Evolutionary conservation across 2,797 vertebrate genomes (phyloP).

Genomic region (Acropternis orthonyx): DNA sequence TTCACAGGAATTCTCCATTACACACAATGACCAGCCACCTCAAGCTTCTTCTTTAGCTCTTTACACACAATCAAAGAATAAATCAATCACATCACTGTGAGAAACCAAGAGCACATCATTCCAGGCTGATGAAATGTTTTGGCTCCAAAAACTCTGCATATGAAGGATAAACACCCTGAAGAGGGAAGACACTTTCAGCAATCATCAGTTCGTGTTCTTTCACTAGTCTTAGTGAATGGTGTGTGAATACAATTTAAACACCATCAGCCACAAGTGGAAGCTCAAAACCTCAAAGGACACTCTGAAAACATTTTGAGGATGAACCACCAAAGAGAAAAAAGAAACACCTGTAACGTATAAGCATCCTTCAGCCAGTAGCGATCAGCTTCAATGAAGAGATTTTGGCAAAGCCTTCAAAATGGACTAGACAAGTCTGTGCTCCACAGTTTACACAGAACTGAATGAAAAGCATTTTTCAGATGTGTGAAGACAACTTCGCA

Average conservation of each 20-base stretch:
- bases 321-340: background rate
- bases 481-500: background rate
- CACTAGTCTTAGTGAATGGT: rapidly evolving
- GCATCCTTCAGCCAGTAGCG: rapidly evolving
- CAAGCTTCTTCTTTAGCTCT: background rate
- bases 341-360: background rate
- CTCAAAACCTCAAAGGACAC: background rate
- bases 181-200: background rate
- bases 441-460: background rate
- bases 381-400: background rate
- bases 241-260: background rate
- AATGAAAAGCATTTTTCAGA: background rate
- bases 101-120: rapidly evolving
- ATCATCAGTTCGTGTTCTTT: background rate
- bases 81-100: background rate
- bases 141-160: background rate
- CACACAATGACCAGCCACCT: background rate
- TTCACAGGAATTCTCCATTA: background rate
- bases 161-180: background rate
- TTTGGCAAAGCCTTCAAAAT: background rate
- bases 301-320: background rate
- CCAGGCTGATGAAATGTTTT: background rate
- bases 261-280: background rate
- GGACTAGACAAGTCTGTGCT: rapidly evolving
- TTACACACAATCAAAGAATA: background rate